Percentiles rank a stretch among this genome's conserved stretches.
These are phyloP conservation scores for Zaprionus africanus DNA, from an alignment of 1,140 invertebrate species.

Conservation along the genomic window DNA sequence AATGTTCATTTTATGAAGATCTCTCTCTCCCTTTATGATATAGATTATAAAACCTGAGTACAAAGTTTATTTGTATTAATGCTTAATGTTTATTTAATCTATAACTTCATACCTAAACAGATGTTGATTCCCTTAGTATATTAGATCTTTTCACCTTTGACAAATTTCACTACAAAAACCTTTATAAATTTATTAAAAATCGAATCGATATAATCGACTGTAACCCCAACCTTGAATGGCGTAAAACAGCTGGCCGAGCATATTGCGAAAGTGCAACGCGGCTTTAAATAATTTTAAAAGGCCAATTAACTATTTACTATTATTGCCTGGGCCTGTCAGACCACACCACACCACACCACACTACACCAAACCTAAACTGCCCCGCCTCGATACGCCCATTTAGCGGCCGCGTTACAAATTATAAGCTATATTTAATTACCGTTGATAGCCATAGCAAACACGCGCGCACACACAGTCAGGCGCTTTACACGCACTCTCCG, in stretches of 20 bases:
- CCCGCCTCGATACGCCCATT: neutral
- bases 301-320: constrained; percentile 34
- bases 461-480: neutral
- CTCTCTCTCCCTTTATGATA: too few species aligned
- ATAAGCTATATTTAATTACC: constrained; percentile 44
- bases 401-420: constrained; percentile 6
- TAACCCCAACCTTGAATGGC: neutral
- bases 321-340: neutral
- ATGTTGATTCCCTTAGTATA: too few species aligned
- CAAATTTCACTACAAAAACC: neutral
- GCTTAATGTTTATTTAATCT: too few species aligned
- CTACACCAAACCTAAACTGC: neutral
- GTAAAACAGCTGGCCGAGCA: neutral
- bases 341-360: constrained; percentile 1
- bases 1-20: too few species aligned
- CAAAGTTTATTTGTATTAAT: too few species aligned
- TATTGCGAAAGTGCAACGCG: neutral
- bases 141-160: too few species aligned
- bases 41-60: too few species aligned
- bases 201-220: neutral
- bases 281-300: constrained; percentile 22
- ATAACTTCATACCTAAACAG: too few species aligned
- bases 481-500: constrained; percentile 1
- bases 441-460: constrained; percentile 9
- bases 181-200: neutral